Evolutionary conservation across 2,888 invertebrate species (phyloP).

Genomic region (Gastrophysa polygoni): DNA sequence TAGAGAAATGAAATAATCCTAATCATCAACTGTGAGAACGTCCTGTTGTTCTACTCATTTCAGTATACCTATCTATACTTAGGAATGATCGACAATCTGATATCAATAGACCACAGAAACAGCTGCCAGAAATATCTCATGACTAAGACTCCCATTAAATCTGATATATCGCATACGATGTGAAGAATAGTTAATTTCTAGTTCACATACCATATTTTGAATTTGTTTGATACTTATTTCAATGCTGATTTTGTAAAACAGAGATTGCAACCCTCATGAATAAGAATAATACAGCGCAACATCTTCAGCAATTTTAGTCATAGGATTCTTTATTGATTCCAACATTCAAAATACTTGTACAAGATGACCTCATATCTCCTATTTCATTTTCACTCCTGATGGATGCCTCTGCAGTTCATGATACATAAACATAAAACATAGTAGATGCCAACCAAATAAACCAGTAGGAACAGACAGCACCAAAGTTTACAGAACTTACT

Average conservation of each 20-base stretch:
- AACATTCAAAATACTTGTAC: too few relatives aligned
- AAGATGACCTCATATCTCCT: too few relatives aligned
- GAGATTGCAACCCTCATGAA: too few relatives aligned
- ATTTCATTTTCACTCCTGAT: background rate
- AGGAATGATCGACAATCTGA: conserved; percentile 29
- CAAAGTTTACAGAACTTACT: too few relatives aligned
- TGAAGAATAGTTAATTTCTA: background rate
- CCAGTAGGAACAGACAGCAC: background rate
- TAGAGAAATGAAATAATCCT: too few relatives aligned
- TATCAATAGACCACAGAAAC: conserved; percentile 21
- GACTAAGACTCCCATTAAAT: conserved; percentile 24
- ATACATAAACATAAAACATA: background rate
- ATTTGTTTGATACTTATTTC: too few relatives aligned
- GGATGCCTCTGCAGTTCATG: background rate
- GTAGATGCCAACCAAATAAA: background rate
- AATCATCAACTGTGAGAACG: conserved; percentile 16
- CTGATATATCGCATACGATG: conserved; percentile 6
- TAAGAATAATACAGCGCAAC: too few relatives aligned
- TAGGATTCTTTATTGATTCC: too few relatives aligned
- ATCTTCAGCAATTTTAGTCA: too few relatives aligned
- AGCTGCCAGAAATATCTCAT: conserved; percentile 28
- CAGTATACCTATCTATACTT: conserved; percentile 28
- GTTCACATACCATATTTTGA: background rate
- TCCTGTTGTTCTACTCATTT: too few relatives aligned
- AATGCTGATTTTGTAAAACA: too few relatives aligned